phyloP scores from a whole-genome alignment of 2,113 vertebrate genomes.

The Nesoenas mayeri region DNA sequence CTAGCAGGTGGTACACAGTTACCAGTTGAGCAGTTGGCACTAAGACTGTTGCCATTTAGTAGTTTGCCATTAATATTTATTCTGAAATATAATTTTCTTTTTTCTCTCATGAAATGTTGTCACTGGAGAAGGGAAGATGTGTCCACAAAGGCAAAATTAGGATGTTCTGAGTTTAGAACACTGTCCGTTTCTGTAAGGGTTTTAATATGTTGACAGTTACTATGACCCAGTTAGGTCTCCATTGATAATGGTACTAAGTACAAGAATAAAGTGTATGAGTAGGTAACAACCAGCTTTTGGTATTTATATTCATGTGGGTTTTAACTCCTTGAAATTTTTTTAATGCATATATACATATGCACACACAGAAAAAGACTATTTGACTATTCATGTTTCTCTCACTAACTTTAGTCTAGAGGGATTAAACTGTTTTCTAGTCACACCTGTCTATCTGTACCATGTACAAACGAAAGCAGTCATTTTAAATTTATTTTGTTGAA shows the following conservation, averaged over 20 bases:
- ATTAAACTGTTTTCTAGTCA: conserved; percentile 25
- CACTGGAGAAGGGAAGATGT: not conserved
- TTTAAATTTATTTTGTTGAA: conserved; percentile 8
- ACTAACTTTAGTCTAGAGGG: not conserved
- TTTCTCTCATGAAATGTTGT: not conserved
- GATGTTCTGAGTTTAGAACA: not conserved
- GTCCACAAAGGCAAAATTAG: not conserved
- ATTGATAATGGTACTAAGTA: conserved; percentile 40
- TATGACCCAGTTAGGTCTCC: not conserved
- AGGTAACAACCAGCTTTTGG: conserved; percentile 7
- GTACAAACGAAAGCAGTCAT: conserved; percentile 52
- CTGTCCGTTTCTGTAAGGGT: not conserved
- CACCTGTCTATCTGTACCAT: conserved; percentile 44
- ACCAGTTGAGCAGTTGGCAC: not conserved
- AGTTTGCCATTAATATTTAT: conserved; percentile 32
- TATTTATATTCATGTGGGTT: conserved; percentile 39
- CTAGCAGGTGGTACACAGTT: not conserved
- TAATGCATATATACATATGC: not conserved
- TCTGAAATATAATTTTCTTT: not conserved
- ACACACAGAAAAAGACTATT: not conserved
- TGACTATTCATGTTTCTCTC: not conserved
- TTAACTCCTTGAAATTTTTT: not conserved
- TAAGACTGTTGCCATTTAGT: not conserved
- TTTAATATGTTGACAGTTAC: not conserved
- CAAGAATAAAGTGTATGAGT: conserved; percentile 6